These are phyloP conservation scores for Heliconius hermathena DNA, from an alignment of 1,140 invertebrate genomes.

Conservation along the genomic window DNA sequence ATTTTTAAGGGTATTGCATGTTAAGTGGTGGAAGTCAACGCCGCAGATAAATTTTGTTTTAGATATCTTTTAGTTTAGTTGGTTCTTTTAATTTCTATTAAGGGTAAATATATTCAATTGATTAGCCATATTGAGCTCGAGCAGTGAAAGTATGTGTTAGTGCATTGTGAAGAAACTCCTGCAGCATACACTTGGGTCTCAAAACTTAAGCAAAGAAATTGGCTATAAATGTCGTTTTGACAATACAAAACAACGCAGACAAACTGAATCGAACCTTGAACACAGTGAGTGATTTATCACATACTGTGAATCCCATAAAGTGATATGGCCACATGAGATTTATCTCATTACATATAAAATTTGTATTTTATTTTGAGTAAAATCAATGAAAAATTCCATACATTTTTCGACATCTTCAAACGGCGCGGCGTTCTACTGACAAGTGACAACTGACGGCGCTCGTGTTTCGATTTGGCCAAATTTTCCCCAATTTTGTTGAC, in stretches of 20 bases:
- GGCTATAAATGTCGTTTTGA: too few species aligned
- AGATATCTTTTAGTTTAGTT: too few species aligned
- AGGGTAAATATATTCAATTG: too few species aligned
- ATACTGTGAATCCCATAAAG: not conserved
- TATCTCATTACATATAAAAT: not conserved
- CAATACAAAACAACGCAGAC: not conserved
- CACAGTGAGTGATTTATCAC: not conserved
- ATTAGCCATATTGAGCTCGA: too few species aligned
- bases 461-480: conserved; percentile 22
- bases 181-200: too few species aligned
- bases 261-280: not conserved
- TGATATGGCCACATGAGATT: not conserved
- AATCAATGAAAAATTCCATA: conserved; percentile 27
- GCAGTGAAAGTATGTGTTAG: too few species aligned
- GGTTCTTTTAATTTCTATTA: too few species aligned
- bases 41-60: too few species aligned
- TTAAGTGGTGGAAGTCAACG: too few species aligned
- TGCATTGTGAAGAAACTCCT: too few species aligned
- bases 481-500: not conserved
- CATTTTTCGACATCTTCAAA: conserved; percentile 1
- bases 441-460: conserved; percentile 20
- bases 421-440: not conserved
- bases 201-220: too few species aligned
- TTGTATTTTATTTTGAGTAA: not conserved
- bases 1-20: too few species aligned